Evolutionary conservation across 2,888 invertebrate genomes (phyloP).

Genomic region (Idaea dimidiata): DNA sequence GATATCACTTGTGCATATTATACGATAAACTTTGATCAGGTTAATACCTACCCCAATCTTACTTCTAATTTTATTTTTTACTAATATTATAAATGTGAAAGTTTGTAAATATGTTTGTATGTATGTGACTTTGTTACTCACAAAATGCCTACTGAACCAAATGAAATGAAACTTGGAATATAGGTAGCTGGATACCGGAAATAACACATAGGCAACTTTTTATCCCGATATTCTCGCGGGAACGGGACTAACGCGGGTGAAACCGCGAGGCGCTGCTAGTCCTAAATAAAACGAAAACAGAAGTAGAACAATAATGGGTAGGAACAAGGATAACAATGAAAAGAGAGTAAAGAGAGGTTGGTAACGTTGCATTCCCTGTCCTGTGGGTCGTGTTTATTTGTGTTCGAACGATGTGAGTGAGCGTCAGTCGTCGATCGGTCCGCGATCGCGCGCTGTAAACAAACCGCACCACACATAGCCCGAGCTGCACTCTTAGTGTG

Average conservation of each 20-base stretch:
- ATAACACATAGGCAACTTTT: too few species aligned
- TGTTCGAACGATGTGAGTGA: conserved; percentile 1
- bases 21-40: not conserved
- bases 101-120: too few species aligned
- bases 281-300: too few species aligned
- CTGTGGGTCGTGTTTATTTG: conserved; percentile 3
- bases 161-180: too few species aligned
- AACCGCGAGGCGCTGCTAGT: too few species aligned
- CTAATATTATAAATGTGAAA: too few species aligned
- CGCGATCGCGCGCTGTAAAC: not conserved
- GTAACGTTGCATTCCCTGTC: not conserved
- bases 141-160: too few species aligned
- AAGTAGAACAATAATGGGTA: not conserved
- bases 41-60: not conserved
- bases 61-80: too few species aligned
- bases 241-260: too few species aligned
- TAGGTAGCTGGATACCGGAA: not conserved
- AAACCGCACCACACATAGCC: not conserved
- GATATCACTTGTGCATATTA: not conserved
- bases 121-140: too few species aligned
- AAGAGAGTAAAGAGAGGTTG: not conserved
- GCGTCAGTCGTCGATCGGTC: not conserved
- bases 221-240: too few species aligned
- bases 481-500: conserved; percentile 1
- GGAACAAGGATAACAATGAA: not conserved